Evolutionary conservation across 2,888 invertebrate species (phyloP).

Genomic region (Catotricha subobsoleta): DNA sequence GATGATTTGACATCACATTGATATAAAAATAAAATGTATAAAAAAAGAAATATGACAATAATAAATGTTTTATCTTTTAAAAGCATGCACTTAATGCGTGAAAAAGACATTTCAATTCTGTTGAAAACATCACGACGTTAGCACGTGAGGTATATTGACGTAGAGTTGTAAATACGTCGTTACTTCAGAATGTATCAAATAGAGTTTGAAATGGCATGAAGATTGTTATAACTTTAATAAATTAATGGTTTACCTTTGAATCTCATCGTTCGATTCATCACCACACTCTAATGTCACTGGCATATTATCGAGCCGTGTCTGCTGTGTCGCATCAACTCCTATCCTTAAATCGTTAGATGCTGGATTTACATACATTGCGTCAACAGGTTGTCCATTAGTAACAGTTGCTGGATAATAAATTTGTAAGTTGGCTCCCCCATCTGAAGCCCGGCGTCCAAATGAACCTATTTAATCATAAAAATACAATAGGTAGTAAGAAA

Average conservation of each 20-base stretch:
- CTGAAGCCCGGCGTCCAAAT: constrained; percentile 82
- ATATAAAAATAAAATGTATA: too few relatives aligned
- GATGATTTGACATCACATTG: too few relatives aligned
- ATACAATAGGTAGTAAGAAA: background rate
- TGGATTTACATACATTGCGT: constrained; percentile 6
- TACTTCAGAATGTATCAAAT: too few relatives aligned
- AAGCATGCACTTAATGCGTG: too few relatives aligned
- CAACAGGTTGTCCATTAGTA: constrained; percentile 28
- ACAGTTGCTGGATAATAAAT: constrained; percentile 38
- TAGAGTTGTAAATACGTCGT: too few relatives aligned
- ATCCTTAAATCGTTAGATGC: constrained; percentile 8
- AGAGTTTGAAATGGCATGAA: too few relatives aligned
- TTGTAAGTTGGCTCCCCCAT: constrained; percentile 87
- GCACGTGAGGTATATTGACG: too few relatives aligned
- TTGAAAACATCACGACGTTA: too few relatives aligned
- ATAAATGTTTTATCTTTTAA: too few relatives aligned
- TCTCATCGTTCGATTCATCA: constrained; percentile 28
- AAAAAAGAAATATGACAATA: too few relatives aligned
- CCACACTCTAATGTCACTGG: constrained; percentile 11
- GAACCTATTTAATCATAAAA: constrained; percentile 31
- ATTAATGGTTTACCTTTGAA: constrained; percentile 21
- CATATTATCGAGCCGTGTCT: constrained; percentile 3
- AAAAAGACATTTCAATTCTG: too few relatives aligned
- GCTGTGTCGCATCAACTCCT: constrained; percentile 2
- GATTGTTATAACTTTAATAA: background rate